Evolutionary conservation across 2,888 invertebrate genomes (phyloP).

Genomic region (Drosophila limbata): DNA sequence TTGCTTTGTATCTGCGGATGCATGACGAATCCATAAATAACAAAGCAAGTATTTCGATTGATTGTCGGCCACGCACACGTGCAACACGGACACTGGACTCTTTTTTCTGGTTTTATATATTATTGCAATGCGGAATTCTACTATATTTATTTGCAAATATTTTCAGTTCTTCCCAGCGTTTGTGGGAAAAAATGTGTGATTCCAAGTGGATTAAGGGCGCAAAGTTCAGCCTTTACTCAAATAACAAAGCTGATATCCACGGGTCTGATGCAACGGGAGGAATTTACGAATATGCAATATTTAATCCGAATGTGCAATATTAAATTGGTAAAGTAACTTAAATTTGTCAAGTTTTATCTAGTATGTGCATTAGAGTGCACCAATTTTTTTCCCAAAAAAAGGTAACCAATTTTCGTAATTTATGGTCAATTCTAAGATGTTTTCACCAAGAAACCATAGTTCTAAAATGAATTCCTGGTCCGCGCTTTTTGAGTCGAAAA

Average conservation of each 20-base stretch:
- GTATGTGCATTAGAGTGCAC: too few species aligned
- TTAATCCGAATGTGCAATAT: too few species aligned
- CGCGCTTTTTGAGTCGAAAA: too few species aligned
- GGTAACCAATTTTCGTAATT: too few species aligned
- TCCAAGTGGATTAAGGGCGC: conserved; percentile 1
- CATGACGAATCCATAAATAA: conserved; percentile 43
- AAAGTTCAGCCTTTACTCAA: background rate
- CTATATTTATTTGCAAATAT: conserved; percentile 1
- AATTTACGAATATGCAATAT: background rate
- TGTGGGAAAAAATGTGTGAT: background rate
- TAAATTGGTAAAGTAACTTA: background rate
- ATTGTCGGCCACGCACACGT: conserved; percentile 10
- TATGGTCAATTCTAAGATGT: too few species aligned
- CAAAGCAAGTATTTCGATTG: conserved; percentile 7
- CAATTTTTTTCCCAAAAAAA: background rate
- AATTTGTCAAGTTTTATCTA: background rate
- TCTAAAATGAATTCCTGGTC: too few species aligned
- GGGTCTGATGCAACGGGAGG: background rate
- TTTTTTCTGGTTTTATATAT: background rate
- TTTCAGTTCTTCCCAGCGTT: background rate
- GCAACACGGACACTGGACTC: background rate
- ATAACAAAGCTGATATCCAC: background rate
- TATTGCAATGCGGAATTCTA: conserved; percentile 2
- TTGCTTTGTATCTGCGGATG: conserved; percentile 6
- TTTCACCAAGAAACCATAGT: too few species aligned